Conservation (phyloP, 2,113 vertebrate species). For the Acinonyx jubatus region DNA sequence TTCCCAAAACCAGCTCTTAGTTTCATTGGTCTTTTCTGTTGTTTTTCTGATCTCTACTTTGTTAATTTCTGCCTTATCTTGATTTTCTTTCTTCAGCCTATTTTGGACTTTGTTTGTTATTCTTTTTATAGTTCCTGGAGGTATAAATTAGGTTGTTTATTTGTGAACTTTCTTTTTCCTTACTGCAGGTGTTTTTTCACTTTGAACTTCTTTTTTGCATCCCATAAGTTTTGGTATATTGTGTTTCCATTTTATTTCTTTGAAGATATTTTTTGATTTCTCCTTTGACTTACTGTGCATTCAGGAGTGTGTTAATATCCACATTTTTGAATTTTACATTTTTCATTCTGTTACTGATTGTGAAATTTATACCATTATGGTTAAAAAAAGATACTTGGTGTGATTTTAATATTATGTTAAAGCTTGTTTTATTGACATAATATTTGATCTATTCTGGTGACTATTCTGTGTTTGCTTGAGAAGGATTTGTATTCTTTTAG, state of each 20-base stretch:
- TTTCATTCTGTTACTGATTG: neutral
- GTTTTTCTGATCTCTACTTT: neutral
- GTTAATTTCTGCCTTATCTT: neutral
- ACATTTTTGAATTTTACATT: neutral
- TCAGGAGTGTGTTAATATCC: neutral
- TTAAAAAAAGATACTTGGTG: neutral
- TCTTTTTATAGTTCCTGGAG: neutral
- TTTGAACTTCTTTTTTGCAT: neutral
- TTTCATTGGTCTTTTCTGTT: neutral
- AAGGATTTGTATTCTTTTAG: neutral
- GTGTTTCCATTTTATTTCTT: neutral
- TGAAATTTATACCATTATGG: neutral
- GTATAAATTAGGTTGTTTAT: neutral
- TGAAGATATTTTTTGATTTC: neutral
- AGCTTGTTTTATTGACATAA: neutral
- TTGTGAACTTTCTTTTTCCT: neutral
- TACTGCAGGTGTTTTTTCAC: neutral
- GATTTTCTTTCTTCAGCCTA: neutral
- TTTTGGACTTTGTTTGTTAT: neutral
- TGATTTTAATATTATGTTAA: neutral
- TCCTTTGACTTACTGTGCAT: neutral
- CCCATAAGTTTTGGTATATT: neutral
- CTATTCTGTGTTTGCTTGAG: neutral
- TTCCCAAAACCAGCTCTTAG: neutral
- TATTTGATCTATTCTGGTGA: neutral